Evolutionary conservation across 2,797 vertebrate species (phyloP).

Genomic region (Lycodopsis pacificus): DNA sequence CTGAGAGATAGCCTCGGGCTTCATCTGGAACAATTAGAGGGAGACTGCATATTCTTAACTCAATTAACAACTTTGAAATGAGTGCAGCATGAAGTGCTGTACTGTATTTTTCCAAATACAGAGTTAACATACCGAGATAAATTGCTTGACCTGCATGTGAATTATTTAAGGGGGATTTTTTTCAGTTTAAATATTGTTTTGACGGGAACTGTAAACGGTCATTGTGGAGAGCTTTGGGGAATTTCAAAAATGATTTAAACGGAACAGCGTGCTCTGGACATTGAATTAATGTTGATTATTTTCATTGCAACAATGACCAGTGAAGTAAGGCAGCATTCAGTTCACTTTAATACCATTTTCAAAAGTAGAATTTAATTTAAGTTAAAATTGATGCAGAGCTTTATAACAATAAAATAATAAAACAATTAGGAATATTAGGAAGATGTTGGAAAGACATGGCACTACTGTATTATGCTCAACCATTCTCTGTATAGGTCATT

Average conservation of each 20-base stretch:
- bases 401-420: background rate
- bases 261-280: slow-evolving; percentile 1
- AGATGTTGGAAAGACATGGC: background rate
- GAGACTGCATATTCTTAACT: slow-evolving; percentile 27
- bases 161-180: background rate
- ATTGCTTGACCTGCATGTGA: slow-evolving; percentile 1
- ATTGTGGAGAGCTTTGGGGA: slow-evolving; percentile 14
- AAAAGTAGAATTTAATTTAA: background rate
- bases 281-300: slow-evolving; percentile 24
- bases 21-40: slow-evolving; percentile 42
- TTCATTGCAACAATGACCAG: background rate
- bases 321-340: background rate
- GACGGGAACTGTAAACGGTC: slow-evolving; percentile 13
- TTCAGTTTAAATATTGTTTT: slow-evolving; percentile 8
- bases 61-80: slow-evolving; percentile 31
- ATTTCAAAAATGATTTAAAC: slow-evolving; percentile 30
- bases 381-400: background rate
- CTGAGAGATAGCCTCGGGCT: slow-evolving; percentile 33
- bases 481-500: background rate
- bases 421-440: background rate
- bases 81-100: slow-evolving; percentile 32
- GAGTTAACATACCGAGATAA: slow-evolving; percentile 15
- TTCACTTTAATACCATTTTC: background rate
- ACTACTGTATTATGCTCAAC: background rate
- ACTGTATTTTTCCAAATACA: slow-evolving; percentile 20